A percentile compares a stretch with the other conserved stretches of the same genome.
phyloP scores from a whole-genome alignment of 1,140 invertebrate genomes.

The Gyrodactylus bullatarudis region DNA sequence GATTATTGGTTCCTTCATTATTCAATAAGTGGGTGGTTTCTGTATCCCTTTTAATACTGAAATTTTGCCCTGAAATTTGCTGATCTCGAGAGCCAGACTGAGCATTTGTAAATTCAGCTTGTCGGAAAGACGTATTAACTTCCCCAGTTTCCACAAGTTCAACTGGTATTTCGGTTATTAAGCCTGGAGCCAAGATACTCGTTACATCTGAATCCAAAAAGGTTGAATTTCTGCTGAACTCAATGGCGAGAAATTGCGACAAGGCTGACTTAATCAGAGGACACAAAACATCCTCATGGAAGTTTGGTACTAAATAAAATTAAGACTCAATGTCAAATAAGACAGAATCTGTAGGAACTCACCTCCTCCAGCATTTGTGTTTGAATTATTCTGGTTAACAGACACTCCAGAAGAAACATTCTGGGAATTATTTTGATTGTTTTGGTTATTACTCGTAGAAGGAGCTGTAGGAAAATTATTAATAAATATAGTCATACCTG shows the following conservation, averaged over 20 bases:
- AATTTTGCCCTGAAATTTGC: too few species aligned
- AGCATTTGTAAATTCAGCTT: too few species aligned
- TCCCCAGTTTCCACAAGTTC: not conserved
- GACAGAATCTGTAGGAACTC: not conserved
- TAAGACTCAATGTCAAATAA: not conserved
- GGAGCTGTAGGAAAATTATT: not conserved
- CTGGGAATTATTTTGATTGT: not conserved
- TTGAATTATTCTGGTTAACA: not conserved
- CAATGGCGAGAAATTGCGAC: constrained; percentile 63
- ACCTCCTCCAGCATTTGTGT: not conserved
- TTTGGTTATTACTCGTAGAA: not conserved
- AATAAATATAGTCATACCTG: not conserved
- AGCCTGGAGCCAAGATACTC: not conserved
- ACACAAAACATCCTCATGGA: constrained; percentile 70
- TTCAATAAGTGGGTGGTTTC: too few species aligned
- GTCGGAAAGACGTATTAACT: too few species aligned
- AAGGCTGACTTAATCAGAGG: constrained; percentile 69
- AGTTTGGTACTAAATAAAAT: not conserved
- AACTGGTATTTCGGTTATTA: not conserved
- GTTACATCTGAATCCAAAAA: not conserved
- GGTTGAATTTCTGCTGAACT: constrained; percentile 32
- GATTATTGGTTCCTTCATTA: too few species aligned
- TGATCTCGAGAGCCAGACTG: too few species aligned
- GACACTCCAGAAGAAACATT: too few species aligned
- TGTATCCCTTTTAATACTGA: too few species aligned